These are phyloP conservation scores for Hydrozoanthus tunicans DNA, from an alignment of 64 coral and sea anemone species.

Conservation along the genomic window DNA sequence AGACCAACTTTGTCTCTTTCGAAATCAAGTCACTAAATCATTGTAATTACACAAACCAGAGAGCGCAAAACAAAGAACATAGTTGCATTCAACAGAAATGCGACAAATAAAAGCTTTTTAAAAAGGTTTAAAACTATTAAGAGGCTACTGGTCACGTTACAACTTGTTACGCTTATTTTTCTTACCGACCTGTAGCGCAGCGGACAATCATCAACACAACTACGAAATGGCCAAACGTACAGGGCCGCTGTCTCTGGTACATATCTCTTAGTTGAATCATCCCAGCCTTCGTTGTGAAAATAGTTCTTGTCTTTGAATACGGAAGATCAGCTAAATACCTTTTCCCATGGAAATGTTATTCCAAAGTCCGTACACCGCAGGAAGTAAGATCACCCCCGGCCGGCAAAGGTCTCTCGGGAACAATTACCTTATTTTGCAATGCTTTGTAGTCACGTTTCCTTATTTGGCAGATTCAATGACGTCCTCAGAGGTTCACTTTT, in stretches of 20 bases:
- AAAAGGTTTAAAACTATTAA: background rate
- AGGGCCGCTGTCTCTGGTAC: background rate
- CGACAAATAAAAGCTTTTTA: background rate
- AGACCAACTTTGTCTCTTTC: background rate
- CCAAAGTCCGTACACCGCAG: slow-evolving; percentile 34
- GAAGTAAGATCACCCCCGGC: background rate
- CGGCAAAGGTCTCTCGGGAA: background rate
- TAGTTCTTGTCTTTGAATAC: background rate
- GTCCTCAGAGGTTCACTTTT: too few relatives aligned
- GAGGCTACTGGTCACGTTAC: background rate
- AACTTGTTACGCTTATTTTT: background rate
- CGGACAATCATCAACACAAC: slow-evolving; percentile 4
- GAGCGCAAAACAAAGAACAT: background rate
- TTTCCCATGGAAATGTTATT: background rate
- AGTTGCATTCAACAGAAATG: background rate
- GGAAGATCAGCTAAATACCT: slow-evolving; percentile 30
- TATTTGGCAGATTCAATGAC: background rate
- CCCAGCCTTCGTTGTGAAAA: background rate
- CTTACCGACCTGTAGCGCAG: slow-evolving; percentile 20
- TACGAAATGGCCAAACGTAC: background rate
- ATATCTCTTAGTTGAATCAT: background rate
- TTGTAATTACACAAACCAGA: background rate
- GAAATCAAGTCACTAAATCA: background rate
- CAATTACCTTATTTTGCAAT: slow-evolving; percentile 26
- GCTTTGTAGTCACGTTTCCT: background rate